Conservation (phyloP, 2,797 vertebrate genomes). For the Tamandua tetradactyla region DNA sequence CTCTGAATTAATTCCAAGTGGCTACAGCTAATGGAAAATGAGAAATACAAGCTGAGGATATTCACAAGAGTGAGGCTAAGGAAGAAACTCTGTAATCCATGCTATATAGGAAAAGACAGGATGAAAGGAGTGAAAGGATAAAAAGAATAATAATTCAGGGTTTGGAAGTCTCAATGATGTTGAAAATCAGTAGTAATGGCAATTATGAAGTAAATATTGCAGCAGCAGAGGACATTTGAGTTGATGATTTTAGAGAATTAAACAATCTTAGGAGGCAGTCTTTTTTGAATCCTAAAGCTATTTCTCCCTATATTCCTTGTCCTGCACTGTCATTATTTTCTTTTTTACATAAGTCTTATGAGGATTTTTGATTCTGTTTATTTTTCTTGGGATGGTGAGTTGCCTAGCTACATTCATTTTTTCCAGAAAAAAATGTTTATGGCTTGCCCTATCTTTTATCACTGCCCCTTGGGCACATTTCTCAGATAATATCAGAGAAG, state of each 20-base stretch:
- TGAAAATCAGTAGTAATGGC: background rate
- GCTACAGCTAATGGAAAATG: background rate
- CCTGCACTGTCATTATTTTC: background rate
- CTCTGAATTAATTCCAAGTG: background rate
- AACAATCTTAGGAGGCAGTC: background rate
- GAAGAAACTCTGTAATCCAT: background rate
- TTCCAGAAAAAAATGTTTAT: background rate
- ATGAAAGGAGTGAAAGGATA: background rate
- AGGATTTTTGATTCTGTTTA: constrained; percentile 3
- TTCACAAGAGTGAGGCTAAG: background rate
- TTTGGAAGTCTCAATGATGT: background rate
- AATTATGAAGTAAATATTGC: background rate
- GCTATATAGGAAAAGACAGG: background rate
- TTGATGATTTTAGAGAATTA: background rate
- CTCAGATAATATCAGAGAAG: background rate
- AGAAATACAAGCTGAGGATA: background rate
- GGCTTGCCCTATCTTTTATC: background rate
- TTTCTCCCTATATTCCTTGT: background rate
- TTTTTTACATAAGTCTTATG: background rate
- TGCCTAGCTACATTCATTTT: background rate
- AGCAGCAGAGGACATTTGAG: background rate
- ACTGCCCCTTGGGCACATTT: background rate
- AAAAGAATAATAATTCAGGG: background rate
- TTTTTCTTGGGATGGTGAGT: background rate
- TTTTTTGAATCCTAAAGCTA: background rate